A percentile compares a stretch with the other conserved stretches of the same genome.
Evolutionary conservation across 2,797 vertebrate genomes (phyloP).

Genomic region (Sebastes vulpes): DNA sequence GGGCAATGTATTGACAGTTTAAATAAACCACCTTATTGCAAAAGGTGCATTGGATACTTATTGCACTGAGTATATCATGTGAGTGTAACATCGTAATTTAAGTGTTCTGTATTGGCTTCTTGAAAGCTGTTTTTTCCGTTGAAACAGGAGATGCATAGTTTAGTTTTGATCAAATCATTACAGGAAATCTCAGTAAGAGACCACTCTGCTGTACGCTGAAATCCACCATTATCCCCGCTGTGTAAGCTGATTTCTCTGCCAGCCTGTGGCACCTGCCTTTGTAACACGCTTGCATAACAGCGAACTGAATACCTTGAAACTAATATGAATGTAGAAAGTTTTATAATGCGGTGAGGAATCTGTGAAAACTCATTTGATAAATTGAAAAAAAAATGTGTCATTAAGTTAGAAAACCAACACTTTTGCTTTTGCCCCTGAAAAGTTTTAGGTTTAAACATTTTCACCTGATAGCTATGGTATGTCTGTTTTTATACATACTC

Average conservation of each 20-base stretch:
- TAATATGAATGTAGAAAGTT: not conserved
- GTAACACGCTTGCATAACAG: slow-evolving; percentile 20
- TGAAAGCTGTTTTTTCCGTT: not conserved
- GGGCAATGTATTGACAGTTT: not conserved
- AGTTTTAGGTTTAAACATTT: not conserved
- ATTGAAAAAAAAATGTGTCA: not conserved
- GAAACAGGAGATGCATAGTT: not conserved
- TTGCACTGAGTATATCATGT: not conserved
- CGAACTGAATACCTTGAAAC: not conserved
- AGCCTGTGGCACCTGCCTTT: slow-evolving; percentile 14
- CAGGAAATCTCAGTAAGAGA: not conserved
- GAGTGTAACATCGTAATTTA: not conserved
- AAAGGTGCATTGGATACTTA: not conserved
- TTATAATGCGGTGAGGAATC: not conserved
- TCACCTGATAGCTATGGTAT: not conserved
- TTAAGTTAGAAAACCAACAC: not conserved
- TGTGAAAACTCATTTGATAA: not conserved
- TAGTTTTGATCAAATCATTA: not conserved
- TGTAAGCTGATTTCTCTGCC: slow-evolving; percentile 48
- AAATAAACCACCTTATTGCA: not conserved
- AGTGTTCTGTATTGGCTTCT: not conserved
- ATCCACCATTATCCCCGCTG: slow-evolving; percentile 19
- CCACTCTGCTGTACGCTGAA: slow-evolving; percentile 1
- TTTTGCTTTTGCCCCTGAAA: not conserved
- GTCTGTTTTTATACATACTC: not conserved